Percentiles rank a stretch among this genome's conserved stretches.
Evolutionary conservation across 2,888 invertebrate genomes (phyloP).

Genomic region (Cenopis cana): DNA sequence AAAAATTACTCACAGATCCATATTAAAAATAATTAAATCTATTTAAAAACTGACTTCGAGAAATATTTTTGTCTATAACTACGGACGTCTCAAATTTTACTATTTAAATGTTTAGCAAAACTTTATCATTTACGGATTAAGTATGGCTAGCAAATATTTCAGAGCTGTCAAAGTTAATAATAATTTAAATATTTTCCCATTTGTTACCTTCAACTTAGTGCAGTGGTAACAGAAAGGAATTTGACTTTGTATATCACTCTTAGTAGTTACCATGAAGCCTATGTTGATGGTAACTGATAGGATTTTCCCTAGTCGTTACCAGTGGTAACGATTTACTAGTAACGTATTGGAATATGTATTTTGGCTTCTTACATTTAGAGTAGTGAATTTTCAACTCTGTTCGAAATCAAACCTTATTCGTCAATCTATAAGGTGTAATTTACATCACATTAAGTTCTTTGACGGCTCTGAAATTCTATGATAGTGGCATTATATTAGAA

Average conservation of each 20-base stretch:
- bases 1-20: conserved; percentile 19
- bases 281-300: too few species aligned
- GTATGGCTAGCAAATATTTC: neutral
- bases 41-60: conserved; percentile 12
- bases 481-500: too few species aligned
- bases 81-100: conserved; percentile 17
- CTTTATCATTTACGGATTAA: neutral
- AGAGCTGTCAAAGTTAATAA: neutral
- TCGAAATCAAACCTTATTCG: neutral
- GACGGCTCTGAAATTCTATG: neutral
- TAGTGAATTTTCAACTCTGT: neutral
- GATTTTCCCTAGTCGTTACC: too few species aligned
- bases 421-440: neutral
- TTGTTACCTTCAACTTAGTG: neutral
- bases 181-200: neutral
- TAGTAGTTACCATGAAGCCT: neutral
- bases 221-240: neutral
- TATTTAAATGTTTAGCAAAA: conserved; percentile 23
- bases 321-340: neutral
- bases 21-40: conserved; percentile 20
- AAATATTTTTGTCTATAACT: conserved; percentile 21
- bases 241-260: neutral
- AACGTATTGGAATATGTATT: neutral
- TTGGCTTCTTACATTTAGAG: neutral
- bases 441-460: neutral